Base-by-base conservation (phyloP, 2,888 invertebrate genomes). In the Lomographa bimaculata region DNA sequence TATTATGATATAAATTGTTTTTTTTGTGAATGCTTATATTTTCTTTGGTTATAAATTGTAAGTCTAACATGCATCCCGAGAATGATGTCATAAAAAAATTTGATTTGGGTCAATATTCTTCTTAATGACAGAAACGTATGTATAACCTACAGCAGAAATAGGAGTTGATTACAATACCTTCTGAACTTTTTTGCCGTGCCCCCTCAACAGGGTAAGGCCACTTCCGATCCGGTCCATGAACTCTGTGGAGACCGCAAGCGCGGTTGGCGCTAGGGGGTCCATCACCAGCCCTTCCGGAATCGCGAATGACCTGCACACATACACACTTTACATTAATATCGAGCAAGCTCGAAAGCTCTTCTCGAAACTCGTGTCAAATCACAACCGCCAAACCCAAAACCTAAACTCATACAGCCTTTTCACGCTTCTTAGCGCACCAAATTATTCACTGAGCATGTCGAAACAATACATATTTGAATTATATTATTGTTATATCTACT, bases 201-300 rank as follows among this genome's bases (percentile, higher is more conserved):
- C 86, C 58, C 81, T 75, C 10, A 87, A 77, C 35, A 87, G 59
- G 36, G 75, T 75, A 28, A 87, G 65, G 50, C 87, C 84, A 58
- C 77, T 84, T 55, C 86, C 87, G 51, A 87, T 73, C 55, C 86
- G 83, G 50, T 81, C 86, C 87, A 87, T 87, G 60, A 87, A 76
- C 45, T 86, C 85, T 23, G 80, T 69, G 39, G 86, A 81, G 52
- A 87, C 79, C 46, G 78, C 84, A 52, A 87, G 79, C 67, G 86
- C 80, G 46, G 80, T 78, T 47, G 86, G 85, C 59, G 86, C 71
- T 57, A 86, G 59, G 45, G 87, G 87, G 64, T 89, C 87, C 86
- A 87, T 84, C 57, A 75, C 83, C 70, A 89, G 68, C 56, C 86
- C 85, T 71, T 86, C 85, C 53, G 87, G 86, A 42, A 86, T 76